phyloP scores from a whole-genome alignment of 2,113 vertebrate genomes.

The Monopterus albus region DNA sequence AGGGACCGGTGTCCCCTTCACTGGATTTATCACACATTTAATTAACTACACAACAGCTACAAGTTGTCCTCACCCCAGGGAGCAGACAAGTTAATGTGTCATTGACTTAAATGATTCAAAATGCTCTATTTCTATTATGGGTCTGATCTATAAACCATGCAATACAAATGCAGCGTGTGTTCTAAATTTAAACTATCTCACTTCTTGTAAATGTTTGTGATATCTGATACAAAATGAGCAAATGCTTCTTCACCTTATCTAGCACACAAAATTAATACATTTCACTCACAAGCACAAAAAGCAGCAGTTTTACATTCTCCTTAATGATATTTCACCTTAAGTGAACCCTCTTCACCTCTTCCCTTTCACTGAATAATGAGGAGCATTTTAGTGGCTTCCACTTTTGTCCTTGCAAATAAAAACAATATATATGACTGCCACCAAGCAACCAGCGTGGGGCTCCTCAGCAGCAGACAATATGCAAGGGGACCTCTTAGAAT shows the following conservation, averaged over 20 bases:
- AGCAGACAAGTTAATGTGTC: constrained; percentile 49
- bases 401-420: constrained; percentile 85
- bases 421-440: constrained; percentile 83
- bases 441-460: constrained; percentile 44
- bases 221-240: constrained; percentile 1
- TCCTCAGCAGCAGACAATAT: constrained; percentile 73
- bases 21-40: constrained; percentile 72
- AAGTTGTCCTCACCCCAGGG: constrained; percentile 70
- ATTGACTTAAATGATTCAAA: constrained; percentile 42
- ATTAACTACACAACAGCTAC: constrained; percentile 75
- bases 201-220: neutral
- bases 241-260: constrained; percentile 16
- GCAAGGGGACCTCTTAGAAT: constrained; percentile 70
- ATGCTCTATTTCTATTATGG: constrained; percentile 16
- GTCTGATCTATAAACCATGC: constrained; percentile 8
- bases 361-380: constrained; percentile 80
- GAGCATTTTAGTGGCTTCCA: constrained; percentile 73
- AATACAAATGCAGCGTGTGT: neutral
- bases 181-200: neutral
- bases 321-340: constrained; percentile 71
- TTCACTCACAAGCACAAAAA: constrained; percentile 29
- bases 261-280: constrained; percentile 28
- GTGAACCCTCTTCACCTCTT: constrained; percentile 63
- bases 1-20: constrained; percentile 24
- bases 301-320: constrained; percentile 56